Percentiles rank a stretch among this genome's conserved stretches.
These are phyloP conservation scores for Trididemnum nubilum DNA, from an alignment of 23 tunicate species.

Conservation along the genomic window DNA sequence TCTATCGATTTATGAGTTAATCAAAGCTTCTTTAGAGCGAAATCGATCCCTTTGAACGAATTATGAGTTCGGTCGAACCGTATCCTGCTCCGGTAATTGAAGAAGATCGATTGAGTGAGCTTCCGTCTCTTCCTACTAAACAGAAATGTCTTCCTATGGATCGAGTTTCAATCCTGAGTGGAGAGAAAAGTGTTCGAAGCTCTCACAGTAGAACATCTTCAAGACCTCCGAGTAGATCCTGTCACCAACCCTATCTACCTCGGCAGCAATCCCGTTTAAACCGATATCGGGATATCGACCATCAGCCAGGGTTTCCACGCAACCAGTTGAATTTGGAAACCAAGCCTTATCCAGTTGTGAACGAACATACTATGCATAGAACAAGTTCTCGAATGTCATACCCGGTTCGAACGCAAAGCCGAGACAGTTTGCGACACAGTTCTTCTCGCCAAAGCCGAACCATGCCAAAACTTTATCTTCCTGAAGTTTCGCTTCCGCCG, in stretches of 20 bases:
- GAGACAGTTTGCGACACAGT: neutral
- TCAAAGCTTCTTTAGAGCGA: conserved; percentile 59
- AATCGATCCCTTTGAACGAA: conserved; percentile 50
- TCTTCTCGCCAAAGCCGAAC: neutral
- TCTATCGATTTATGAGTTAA: no score
- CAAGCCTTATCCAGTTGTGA: neutral
- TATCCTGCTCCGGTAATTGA: conserved; percentile 10
- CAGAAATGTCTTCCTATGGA: neutral
- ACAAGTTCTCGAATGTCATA: neutral
- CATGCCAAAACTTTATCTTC: neutral
- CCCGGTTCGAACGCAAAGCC: neutral
- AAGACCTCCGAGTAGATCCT: neutral
- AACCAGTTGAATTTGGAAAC: neutral
- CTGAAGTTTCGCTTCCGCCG: neutral
- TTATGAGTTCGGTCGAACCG: conserved; percentile 24
- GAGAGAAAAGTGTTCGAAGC: neutral
- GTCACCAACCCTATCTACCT: neutral
- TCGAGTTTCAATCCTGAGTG: neutral
- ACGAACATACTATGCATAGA: neutral
- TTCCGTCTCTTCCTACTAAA: neutral
- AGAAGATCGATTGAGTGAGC: neutral
- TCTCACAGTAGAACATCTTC: neutral
- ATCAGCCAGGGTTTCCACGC: neutral
- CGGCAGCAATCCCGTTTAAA: neutral
- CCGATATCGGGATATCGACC: neutral